These are phyloP conservation scores for Harlomillsia oculata DNA, from an alignment of 1,140 invertebrate species.

Conservation along the genomic window DNA sequence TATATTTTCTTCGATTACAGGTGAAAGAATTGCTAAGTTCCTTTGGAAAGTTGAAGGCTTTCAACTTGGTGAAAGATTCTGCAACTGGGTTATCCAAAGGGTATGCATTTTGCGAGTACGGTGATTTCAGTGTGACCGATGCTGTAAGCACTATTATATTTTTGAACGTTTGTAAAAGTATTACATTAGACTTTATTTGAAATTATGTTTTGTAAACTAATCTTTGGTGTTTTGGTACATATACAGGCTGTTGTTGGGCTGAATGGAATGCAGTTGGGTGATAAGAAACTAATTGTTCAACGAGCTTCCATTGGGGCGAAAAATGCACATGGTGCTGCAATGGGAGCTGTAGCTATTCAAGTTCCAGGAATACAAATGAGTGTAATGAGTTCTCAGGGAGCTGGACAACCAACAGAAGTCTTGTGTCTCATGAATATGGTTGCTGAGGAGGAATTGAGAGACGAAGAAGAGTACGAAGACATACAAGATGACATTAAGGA, in stretches of 20 bases:
- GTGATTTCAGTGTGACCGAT: slow-evolving; percentile 92
- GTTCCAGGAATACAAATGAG: slow-evolving; percentile 79
- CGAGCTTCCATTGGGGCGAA: slow-evolving; percentile 89
- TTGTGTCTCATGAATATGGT: slow-evolving; percentile 99
- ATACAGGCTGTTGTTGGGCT: slow-evolving; percentile 90
- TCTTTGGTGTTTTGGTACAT: too few relatives aligned
- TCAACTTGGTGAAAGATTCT: slow-evolving; percentile 97
- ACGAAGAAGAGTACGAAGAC: slow-evolving; percentile 99
- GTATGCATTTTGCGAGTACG: slow-evolving; percentile 98
- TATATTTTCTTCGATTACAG: too few relatives aligned
- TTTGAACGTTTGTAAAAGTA: too few relatives aligned
- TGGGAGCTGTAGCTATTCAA: slow-evolving; percentile 71
- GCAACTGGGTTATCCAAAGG: slow-evolving; percentile 95
- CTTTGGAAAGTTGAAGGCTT: slow-evolving; percentile 94
- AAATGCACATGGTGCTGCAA: slow-evolving; percentile 67
- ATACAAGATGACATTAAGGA: slow-evolving; percentile 97
- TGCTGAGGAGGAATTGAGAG: slow-evolving; percentile 88
- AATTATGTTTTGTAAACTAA: too few relatives aligned
- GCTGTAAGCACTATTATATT: too few relatives aligned
- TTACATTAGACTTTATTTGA: too few relatives aligned
- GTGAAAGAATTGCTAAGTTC: slow-evolving; percentile 93
- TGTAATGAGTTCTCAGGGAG: slow-evolving; percentile 54
- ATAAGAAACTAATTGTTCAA: slow-evolving; percentile 92
- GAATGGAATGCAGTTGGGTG: slow-evolving; percentile 98
- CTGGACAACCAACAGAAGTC: slow-evolving; percentile 89